phyloP scores from a whole-genome alignment of 2,113 vertebrate species.

The Osmerus mordax region DNA sequence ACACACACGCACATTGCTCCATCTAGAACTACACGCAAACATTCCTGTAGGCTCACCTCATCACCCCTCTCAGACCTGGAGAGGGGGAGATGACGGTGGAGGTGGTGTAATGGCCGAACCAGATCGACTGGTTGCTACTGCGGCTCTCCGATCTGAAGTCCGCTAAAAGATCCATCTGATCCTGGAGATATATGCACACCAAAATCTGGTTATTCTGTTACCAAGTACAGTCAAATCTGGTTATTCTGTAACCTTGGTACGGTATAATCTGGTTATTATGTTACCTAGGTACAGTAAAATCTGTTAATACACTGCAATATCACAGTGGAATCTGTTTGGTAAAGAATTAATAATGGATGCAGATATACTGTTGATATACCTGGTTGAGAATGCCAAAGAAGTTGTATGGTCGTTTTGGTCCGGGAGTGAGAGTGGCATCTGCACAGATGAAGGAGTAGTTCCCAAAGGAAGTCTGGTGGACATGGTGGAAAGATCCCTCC shows the following conservation, averaged over 20 bases:
- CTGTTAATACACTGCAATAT: background rate
- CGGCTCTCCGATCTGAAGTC: slow-evolving; percentile 76
- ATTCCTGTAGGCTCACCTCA: slow-evolving; percentile 76
- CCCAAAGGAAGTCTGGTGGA: slow-evolving; percentile 88
- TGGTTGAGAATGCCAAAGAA: slow-evolving; percentile 91
- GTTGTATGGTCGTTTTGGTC: slow-evolving; percentile 93
- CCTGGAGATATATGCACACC: slow-evolving; percentile 60
- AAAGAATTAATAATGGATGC: background rate
- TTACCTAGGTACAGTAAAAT: too few relatives aligned
- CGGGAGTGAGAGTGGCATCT: slow-evolving; percentile 88
- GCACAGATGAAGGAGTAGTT: slow-evolving; percentile 94
- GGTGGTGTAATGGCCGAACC: slow-evolving; percentile 97
- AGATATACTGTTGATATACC: slow-evolving; percentile 65
- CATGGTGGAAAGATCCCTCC: slow-evolving; percentile 90
- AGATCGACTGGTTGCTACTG: slow-evolving; percentile 88
- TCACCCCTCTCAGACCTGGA: slow-evolving; percentile 82
- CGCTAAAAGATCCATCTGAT: slow-evolving; percentile 81
- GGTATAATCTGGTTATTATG: too few relatives aligned
- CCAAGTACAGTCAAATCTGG: too few relatives aligned
- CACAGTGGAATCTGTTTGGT: background rate
- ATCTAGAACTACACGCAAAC: background rate
- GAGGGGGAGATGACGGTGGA: slow-evolving; percentile 87
- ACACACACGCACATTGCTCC: too few relatives aligned
- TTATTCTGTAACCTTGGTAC: too few relatives aligned
- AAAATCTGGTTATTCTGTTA: background rate